Base-by-base conservation (phyloP, 1,140 invertebrate species). In the Pantala flavescens region DNA sequence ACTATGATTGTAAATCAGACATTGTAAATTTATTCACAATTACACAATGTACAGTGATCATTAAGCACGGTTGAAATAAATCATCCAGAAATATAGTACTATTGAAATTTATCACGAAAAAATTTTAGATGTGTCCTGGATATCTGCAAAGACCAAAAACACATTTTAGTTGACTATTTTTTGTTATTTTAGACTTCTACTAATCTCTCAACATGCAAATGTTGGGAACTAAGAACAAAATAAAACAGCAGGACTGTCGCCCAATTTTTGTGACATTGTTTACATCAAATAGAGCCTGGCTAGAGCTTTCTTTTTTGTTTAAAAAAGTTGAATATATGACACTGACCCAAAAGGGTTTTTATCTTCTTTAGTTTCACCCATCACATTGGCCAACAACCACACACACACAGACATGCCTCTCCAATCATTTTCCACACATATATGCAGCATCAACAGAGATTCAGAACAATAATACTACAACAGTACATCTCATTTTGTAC, bases 11-110 rank as follows among this genome's bases (percentile, higher is more conserved):
- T 78, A 79, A 80, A 80, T 79, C 78, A 79, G 77, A 80, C 79
- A 79, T 79, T 79, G 77, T 80, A 80, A 80, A 79, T 80, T 80
- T 80, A 80, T 80, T 80, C 79, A 79, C 79, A 80, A 78, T 79
- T 79, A 80, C 79, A 80, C 79, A 80, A 79, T 80, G 77, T 80
- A 80, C 79, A 80, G 79, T 79, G 78, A 79, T 78, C 79, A 79
- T 78, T 77, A 79, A 78, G 77, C 79, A 79, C 77, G 49, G 77
- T 79, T 78, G 73, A 77, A 78, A 78, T 78, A 75, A 77, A 77
- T 77, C 74, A 74, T 77, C 76, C 76, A 77, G 76, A 78, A 78
- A 76, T 76, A 75, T 73, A 49, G 73, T 63, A 63, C 49, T 63
- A 63, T 63, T 63, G 49, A 63, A 63, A 19, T 63, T 63, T 63